Conservation (phyloP, 1,140 invertebrate genomes). For the Hirudo medicinalis region DNA sequence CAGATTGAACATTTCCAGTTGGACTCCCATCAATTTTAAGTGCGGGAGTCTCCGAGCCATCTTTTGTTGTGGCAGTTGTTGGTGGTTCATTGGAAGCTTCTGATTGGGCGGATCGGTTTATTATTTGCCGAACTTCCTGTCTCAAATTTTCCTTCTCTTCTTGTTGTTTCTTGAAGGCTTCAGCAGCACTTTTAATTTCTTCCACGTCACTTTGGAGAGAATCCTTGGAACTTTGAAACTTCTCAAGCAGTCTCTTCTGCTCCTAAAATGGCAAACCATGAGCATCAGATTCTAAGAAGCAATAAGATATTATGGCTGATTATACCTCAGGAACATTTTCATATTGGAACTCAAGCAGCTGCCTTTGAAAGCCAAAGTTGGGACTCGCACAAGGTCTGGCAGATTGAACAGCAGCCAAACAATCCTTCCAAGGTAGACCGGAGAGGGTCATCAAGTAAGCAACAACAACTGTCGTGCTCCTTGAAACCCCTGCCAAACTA, state of each 20-base stretch:
- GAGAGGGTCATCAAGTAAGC: constrained; percentile 90
- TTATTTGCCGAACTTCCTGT: not conserved
- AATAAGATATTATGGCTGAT: not conserved
- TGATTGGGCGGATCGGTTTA: not conserved
- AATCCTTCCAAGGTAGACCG: constrained; percentile 75
- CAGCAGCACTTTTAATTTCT: not conserved
- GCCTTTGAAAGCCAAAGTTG: constrained; percentile 83
- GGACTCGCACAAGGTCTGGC: constrained; percentile 77
- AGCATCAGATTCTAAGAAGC: too few species aligned
- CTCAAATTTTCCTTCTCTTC: constrained; percentile 6
- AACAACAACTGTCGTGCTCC: constrained; percentile 82
- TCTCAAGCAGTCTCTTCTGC: not conserved
- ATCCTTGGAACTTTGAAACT: not conserved
- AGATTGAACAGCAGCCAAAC: constrained; percentile 76
- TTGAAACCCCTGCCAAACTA: constrained; percentile 85
- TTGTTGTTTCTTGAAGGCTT: not conserved
- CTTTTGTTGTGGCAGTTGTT: too few species aligned
- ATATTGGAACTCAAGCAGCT: constrained; percentile 79
- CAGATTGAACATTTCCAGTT: too few species aligned
- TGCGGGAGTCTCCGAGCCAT: too few species aligned
- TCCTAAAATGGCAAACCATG: not conserved
- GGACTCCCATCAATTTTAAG: too few species aligned
- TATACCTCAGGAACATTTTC: constrained; percentile 61
- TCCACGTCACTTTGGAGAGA: not conserved
- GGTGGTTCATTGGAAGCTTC: too few species aligned